These are phyloP conservation scores for Carassius carassius DNA, from an alignment of 2,113 vertebrate species.

Conservation along the genomic window DNA sequence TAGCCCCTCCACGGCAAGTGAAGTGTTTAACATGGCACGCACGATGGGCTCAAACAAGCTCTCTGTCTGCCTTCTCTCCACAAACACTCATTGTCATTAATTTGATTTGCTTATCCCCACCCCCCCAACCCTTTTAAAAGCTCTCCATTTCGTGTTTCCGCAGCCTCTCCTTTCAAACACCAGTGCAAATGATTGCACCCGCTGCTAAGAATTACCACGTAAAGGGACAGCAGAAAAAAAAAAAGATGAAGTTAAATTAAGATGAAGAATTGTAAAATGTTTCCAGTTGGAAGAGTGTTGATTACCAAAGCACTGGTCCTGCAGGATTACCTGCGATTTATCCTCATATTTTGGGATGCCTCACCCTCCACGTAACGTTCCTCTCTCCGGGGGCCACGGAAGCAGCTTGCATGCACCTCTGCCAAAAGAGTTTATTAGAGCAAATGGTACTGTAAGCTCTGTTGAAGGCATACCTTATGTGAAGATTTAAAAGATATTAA, in stretches of 20 bases:
- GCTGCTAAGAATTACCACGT: constrained; percentile 73
- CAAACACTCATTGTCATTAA: constrained; percentile 75
- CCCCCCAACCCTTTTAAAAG: constrained; percentile 48
- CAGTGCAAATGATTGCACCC: constrained; percentile 70
- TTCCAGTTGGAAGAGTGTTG: constrained; percentile 79
- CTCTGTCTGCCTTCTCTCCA: constrained; percentile 68
- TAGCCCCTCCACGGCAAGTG: constrained; percentile 74
- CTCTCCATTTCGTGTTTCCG: constrained; percentile 50
- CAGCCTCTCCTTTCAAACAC: constrained; percentile 64
- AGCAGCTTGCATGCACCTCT: constrained; percentile 79
- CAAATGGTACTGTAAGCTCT: constrained; percentile 85
- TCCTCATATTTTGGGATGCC: constrained; percentile 81
- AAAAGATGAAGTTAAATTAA: constrained; percentile 72
- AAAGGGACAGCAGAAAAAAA: constrained; percentile 68
- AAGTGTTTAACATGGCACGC: constrained; percentile 77
- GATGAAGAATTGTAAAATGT: constrained; percentile 80
- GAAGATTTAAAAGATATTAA: constrained; percentile 85
- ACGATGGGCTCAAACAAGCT: constrained; percentile 59
- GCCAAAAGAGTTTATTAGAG: constrained; percentile 88
- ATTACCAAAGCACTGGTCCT: constrained; percentile 73
- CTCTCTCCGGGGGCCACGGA: constrained; percentile 70
- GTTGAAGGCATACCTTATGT: constrained; percentile 86
- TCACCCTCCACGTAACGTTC: constrained; percentile 65
- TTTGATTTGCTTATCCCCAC: constrained; percentile 72
- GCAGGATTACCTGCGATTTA: constrained; percentile 80